Conservation (phyloP, 2,888 invertebrate species). For the Stramonita haemastoma region DNA sequence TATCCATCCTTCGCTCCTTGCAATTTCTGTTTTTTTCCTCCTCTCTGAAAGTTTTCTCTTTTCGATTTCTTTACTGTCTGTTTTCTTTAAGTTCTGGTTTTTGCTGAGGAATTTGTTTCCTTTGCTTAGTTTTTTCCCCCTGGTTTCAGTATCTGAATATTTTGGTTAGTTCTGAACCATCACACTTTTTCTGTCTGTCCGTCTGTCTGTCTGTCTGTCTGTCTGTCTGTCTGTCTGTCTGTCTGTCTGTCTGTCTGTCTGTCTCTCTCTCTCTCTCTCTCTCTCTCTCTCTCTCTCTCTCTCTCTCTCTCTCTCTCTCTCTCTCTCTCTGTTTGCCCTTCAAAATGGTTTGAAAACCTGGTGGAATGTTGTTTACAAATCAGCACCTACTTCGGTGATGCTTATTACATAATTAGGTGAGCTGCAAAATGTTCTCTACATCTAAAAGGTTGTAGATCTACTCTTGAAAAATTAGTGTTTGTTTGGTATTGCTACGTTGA, state of each 20-base stretch:
- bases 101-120: neutral
- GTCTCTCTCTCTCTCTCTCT: neutral
- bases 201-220: neutral
- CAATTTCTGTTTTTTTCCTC: neutral
- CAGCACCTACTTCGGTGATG: too few relatives aligned
- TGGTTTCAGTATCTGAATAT: neutral
- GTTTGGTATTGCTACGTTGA: too few relatives aligned
- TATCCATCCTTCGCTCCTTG: neutral
- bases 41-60: neutral
- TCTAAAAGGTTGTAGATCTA: too few relatives aligned
- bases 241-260: too few relatives aligned
- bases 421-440: too few relatives aligned
- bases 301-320: neutral
- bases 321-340: neutral
- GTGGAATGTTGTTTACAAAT: too few relatives aligned
- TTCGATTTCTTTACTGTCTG: neutral
- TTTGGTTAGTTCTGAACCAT: neutral
- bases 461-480: too few relatives aligned
- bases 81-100: neutral
- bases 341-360: neutral
- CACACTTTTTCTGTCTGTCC: neutral
- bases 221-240: neutral
- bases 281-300: neutral
- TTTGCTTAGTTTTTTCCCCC: neutral
- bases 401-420: too few relatives aligned